Evolutionary conservation across 1,140 invertebrate genomes (phyloP), one percentile per base, ranked within the genome.

Genomic region (Orchesella cincta): DNA sequence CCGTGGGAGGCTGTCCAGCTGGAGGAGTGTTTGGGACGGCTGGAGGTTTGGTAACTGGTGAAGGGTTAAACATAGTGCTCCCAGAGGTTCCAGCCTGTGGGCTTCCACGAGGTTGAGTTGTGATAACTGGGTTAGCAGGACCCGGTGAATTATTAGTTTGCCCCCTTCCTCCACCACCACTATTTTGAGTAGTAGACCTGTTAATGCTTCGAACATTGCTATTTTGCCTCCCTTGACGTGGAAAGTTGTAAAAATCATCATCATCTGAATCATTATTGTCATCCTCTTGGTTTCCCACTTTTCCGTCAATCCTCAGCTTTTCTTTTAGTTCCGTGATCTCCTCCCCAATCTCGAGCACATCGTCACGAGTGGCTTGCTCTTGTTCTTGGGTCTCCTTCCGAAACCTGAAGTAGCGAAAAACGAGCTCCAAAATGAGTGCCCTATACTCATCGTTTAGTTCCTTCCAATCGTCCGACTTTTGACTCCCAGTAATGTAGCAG

Each of bases 261-360:
- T 23, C 54, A 3, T 57, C 54, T 18, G 14, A n/a, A 14, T 23
- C 23, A 12, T 14, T 23, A 26, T 57, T 26, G 3, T 8, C 8
- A 16, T 33, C 62, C 14, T 29, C 62, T 5, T 46, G 14, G 20
- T 28, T 16, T 18, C 29, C 20, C 57, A 12, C 23, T 23, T 64
- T 64, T 23, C 29, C 5, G 57, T 8, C 5, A 14, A 12, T 64
- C 71, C 46, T 29, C 39, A 36, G 26, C 39, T 31, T 46, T 1
- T 34, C 71, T 51, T 73, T 73, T 3, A 73, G 14, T 46, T 73
- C 34, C 12, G 34, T 23, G 33, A 73, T 14, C 71, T 73, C 71
- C 28, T 73, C 71, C 5, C 71, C 71, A 29, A 73, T 36, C 46
- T 73, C 71, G 5, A 46, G 23, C 20, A 73, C 71, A 51, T 73